These are phyloP conservation scores for Mus pahari DNA, from an alignment of 2,113 vertebrate species.

Conservation along the genomic window DNA sequence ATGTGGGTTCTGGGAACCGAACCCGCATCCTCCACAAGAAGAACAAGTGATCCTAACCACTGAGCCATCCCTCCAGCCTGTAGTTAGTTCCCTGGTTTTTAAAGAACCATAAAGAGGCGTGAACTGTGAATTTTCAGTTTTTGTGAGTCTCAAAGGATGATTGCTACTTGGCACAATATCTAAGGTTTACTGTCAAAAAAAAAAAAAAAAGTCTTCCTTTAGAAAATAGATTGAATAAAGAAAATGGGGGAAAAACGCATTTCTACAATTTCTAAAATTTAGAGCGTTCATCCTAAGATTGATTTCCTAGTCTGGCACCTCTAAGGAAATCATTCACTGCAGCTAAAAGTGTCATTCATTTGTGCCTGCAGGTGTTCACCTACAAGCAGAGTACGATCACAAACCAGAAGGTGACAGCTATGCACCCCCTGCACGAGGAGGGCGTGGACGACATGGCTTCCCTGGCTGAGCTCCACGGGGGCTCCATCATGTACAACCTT, in stretches of 20 bases:
- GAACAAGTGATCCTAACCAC: background rate
- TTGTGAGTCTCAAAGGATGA: background rate
- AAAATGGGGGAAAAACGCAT: background rate
- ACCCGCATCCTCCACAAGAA: background rate
- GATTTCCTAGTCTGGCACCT: too few species aligned
- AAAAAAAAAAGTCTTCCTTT: background rate
- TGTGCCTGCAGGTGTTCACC: conserved; percentile 92
- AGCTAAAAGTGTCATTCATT: background rate
- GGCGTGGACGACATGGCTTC: conserved; percentile 96
- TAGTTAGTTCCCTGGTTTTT: background rate
- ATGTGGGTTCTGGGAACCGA: background rate
- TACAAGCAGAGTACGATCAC: conserved; percentile 96
- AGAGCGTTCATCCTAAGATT: background rate
- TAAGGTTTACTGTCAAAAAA: background rate
- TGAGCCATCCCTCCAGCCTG: background rate
- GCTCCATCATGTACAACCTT: conserved; percentile 97
- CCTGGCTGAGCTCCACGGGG: conserved; percentile 95
- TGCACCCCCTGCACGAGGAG: conserved; percentile 89
- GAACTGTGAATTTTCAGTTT: background rate
- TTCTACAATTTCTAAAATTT: background rate
- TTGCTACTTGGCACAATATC: background rate
- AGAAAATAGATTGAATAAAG: background rate
- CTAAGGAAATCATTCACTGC: background rate
- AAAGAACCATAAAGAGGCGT: background rate
- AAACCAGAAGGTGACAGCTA: conserved; percentile 93